phyloP scores from a whole-genome alignment of 2,113 vertebrate genomes.

The Passer montanus region DNA sequence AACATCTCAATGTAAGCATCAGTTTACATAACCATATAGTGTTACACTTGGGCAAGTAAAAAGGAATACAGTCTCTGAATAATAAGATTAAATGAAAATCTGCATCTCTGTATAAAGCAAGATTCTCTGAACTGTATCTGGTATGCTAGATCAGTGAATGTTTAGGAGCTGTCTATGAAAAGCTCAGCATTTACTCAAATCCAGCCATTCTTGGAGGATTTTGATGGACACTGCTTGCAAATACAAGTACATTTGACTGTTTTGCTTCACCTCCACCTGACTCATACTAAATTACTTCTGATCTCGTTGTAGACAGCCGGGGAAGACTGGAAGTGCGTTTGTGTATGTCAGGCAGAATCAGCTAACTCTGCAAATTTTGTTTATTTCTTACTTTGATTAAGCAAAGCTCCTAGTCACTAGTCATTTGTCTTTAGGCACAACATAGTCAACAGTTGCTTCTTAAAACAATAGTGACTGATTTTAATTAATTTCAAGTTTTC shows the following conservation, averaged over 20 bases:
- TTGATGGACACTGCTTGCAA: background rate
- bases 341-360: background rate
- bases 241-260: background rate
- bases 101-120: background rate
- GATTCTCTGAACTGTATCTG: background rate
- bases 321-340: background rate
- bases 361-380: background rate
- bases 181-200: conserved; percentile 2
- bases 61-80: background rate
- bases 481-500: background rate
- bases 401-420: background rate
- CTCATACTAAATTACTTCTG: background rate
- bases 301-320: background rate
- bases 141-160: background rate
- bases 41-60: background rate
- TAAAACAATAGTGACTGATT: background rate
- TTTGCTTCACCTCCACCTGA: background rate
- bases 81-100: background rate
- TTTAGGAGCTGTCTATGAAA: background rate
- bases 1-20: background rate
- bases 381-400: background rate
- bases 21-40: background rate
- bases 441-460: background rate
- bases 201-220: background rate
- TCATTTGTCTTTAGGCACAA: background rate